Base-by-base conservation (phyloP, 2,888 invertebrate genomes). In the Pediacus dermestoides region DNA sequence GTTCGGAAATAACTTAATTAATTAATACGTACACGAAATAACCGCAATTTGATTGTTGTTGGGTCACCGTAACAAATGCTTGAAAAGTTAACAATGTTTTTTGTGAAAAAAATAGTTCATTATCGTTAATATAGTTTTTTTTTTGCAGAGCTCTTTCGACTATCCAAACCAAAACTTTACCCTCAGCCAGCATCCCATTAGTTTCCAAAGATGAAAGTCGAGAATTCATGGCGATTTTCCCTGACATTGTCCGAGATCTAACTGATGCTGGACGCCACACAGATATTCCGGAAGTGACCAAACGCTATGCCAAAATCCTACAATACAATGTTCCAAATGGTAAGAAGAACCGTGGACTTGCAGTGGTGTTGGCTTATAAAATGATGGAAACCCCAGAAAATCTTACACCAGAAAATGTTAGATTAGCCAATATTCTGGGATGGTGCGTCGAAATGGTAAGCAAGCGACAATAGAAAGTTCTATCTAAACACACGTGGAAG, bases 391-490 rank as follows among this genome's bases (percentile, higher is more conserved):
- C 76, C 37, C 74, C 76, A 1, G 73, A 80, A n/a, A 74, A 81
- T 40, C 69, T 85, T 2, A 86, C 85, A 0, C 80, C 85, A 0
- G 88, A 89, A 50, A 88, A 87, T 55, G 68, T 92, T 22, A 78
- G 81, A 52, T 67, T 83, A 42, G 88, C 90, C 0, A 83, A 88
- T 51, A 82, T 92, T 54, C 75, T 95, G 66, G 95, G 93, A 45
- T 95, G 95, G 93, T 92, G 93, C 64, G 80, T 88, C 2, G 96
- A 96, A 80, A 79, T 94, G 84, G 94, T 95, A 68, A 74, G 79
- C 7, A 28, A 11, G n/a, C n/a, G n/a, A n/a, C n/a, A n/a, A n/a
- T n/a, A n/a, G n/a, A n/a, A n/a, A n/a, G n/a, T n/a, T n/a, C n/a
- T n/a, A n/a, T n/a, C n/a, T n/a, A n/a, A n/a, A n/a, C n/a, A n/a